A percentile compares a stretch with the other conserved stretches of the same genome.
Evolutionary conservation across 2,113 vertebrate species (phyloP).

Genomic region (Pelusios castaneus): DNA sequence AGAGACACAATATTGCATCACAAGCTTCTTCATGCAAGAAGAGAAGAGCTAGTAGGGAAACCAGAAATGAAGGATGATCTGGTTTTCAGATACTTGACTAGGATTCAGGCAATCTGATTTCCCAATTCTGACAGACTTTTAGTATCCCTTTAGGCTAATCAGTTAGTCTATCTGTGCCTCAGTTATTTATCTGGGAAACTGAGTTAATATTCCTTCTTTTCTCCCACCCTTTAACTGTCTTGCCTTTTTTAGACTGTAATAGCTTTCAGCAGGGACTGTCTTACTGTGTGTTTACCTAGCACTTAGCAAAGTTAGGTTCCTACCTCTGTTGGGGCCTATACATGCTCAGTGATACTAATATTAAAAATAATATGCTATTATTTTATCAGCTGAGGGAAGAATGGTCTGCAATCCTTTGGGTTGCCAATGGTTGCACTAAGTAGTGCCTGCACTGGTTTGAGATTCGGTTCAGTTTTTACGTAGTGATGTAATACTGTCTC

Average conservation of each 20-base stretch:
- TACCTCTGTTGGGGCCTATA: not conserved
- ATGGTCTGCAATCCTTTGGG: not conserved
- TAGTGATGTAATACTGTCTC: not conserved
- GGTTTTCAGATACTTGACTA: not conserved
- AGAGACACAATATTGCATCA: constrained; percentile 29
- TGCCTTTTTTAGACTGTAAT: not conserved
- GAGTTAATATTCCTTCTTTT: not conserved
- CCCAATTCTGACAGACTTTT: not conserved
- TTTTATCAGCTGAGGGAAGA: not conserved
- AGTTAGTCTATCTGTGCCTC: not conserved
- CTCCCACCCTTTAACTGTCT: not conserved
- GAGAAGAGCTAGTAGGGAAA: too few species aligned
- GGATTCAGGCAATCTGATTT: not conserved
- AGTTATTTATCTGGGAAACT: not conserved
- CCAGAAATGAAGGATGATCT: not conserved
- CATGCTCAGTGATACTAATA: not conserved
- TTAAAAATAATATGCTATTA: rapidly evolving
- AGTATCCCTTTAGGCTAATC: not conserved
- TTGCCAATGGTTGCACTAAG: not conserved
- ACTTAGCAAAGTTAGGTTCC: not conserved
- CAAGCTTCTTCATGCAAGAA: not conserved
- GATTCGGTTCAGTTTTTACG: not conserved
- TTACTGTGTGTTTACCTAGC: not conserved
- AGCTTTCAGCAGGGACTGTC: not conserved
- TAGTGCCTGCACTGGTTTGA: not conserved